Evolutionary conservation across 64 coral and sea anemone genomes (phyloP).

Genomic region (Pocillopora verrucosa): DNA sequence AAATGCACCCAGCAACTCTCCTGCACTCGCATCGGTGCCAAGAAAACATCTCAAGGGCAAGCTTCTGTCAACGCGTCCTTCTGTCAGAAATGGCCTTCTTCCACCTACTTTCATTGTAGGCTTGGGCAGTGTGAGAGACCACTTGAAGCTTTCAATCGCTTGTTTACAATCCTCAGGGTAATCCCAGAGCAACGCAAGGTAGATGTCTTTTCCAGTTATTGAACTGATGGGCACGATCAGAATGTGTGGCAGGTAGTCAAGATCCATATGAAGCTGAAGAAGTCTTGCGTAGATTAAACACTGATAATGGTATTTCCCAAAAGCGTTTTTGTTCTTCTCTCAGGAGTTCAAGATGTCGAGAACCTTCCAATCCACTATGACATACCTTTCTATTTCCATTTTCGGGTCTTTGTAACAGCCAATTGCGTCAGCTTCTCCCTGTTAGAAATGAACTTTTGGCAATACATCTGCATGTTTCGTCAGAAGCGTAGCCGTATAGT

Average conservation of each 20-base stretch:
- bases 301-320: slow-evolving; percentile 36
- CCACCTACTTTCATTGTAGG: not conserved
- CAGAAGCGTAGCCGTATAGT: slow-evolving; percentile 30
- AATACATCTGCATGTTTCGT: not conserved
- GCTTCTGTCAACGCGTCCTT: too few species aligned
- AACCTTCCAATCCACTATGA: not conserved
- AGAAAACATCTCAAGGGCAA: too few species aligned
- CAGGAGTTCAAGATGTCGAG: too few species aligned
- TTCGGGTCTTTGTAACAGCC: slow-evolving; percentile 3
- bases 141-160: not conserved
- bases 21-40: too few species aligned
- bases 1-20: too few species aligned
- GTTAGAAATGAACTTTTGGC: slow-evolving; percentile 27
- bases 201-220: not conserved
- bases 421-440: slow-evolving; percentile 44
- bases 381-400: not conserved
- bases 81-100: too few species aligned
- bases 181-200: slow-evolving; percentile 7
- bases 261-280: too few species aligned
- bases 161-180: slow-evolving; percentile 36
- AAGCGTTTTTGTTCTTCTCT: not conserved
- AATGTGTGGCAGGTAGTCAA: slow-evolving; percentile 9
- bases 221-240: slow-evolving; percentile 39
- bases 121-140: not conserved
- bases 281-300: slow-evolving; percentile 47